phyloP scores from a whole-genome alignment of 2,888 invertebrate species.

The Ophioninae sp. region DNA sequence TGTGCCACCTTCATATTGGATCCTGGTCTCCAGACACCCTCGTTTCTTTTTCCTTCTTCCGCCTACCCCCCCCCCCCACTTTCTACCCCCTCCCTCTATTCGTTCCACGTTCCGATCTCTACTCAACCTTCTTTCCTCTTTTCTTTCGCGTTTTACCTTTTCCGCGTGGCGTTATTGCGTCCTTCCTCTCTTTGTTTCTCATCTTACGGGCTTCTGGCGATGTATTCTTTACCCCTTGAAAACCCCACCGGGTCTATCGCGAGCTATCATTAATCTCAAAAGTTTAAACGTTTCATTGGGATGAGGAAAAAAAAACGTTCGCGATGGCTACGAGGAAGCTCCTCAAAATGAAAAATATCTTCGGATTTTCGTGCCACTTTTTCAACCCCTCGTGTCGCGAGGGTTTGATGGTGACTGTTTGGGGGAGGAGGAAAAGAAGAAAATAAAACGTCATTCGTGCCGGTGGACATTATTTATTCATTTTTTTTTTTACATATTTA shows the following conservation, averaged over 20 bases:
- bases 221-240: constrained; percentile 11
- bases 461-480: no score
- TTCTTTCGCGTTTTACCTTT: constrained; percentile 42
- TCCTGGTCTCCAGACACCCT: constrained; percentile 34
- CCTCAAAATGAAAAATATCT: constrained; percentile 41
- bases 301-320: neutral
- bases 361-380: constrained; percentile 6
- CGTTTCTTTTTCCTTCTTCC: constrained; percentile 15
- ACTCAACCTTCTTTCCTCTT: neutral
- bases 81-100: neutral
- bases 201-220: constrained; percentile 46
- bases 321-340: constrained; percentile 15
- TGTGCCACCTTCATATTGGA: constrained; percentile 49
- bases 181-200: constrained; percentile 35
- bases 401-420: neutral
- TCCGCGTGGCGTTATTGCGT: constrained; percentile 13
- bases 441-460: constrained; percentile 3
- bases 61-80: neutral
- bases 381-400: neutral
- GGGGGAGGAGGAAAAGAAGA: neutral
- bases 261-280: constrained; percentile 48
- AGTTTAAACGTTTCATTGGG: constrained; percentile 42
- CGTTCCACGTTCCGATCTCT: neutral
- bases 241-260: neutral
- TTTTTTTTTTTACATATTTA: no score